phyloP scores from a whole-genome alignment of 2,113 vertebrate species.

The Pontoporia blainvillei region DNA sequence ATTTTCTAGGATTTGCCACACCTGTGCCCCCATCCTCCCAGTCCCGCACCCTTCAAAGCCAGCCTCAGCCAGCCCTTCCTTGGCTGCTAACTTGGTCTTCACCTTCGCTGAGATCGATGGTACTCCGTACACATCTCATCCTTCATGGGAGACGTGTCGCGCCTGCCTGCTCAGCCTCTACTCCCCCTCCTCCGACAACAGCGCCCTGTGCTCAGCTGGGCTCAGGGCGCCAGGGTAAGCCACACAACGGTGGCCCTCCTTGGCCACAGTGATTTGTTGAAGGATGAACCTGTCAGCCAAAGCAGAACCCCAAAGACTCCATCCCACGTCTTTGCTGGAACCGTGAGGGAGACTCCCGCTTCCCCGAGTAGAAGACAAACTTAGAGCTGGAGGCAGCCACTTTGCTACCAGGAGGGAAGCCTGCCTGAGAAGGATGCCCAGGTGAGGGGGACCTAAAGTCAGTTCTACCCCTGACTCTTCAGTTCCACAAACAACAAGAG shows the following conservation, averaged over 20 bases:
- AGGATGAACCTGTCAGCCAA: background rate
- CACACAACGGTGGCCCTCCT: background rate
- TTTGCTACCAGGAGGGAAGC: background rate
- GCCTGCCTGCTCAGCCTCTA: background rate
- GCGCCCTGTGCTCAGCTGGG: background rate
- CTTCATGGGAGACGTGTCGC: fast-evolving
- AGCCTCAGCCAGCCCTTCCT: background rate
- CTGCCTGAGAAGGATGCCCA: background rate
- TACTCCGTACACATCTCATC: background rate
- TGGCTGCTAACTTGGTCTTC: background rate
- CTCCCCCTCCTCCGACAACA: background rate
- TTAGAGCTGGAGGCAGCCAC: background rate
- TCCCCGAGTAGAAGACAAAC: background rate
- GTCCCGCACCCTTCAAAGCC: background rate
- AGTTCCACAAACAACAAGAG: background rate
- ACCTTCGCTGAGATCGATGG: fast-evolving
- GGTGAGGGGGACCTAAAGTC: background rate
- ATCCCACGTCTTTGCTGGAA: background rate
- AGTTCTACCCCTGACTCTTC: background rate
- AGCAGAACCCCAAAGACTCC: background rate
- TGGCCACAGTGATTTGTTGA: background rate
- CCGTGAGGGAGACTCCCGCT: background rate
- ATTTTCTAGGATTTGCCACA: too few species aligned
- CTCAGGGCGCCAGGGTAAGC: background rate
- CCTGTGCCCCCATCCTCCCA: background rate